phyloP scores from a whole-genome alignment of 2,888 invertebrate genomes.

The Amphipoea lucens region DNA sequence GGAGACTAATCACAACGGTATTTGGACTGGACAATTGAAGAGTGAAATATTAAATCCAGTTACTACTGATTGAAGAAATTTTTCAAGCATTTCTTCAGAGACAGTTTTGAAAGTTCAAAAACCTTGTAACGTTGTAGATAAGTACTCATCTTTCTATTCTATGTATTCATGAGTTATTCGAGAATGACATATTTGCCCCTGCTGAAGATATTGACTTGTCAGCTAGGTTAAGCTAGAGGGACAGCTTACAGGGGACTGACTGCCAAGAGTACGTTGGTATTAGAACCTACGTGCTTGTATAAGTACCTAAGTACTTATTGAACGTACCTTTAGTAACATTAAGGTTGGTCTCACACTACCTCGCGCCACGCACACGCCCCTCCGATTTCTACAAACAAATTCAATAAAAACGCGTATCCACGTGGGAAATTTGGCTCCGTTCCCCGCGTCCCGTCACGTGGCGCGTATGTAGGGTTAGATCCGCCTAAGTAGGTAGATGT shows the following conservation, averaged over 20 bases:
- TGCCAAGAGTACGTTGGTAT: neutral
- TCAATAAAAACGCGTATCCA: too few relatives aligned
- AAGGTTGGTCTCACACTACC: too few relatives aligned
- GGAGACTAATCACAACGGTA: conserved; percentile 84
- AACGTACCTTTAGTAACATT: neutral
- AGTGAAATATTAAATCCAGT: conserved; percentile 54
- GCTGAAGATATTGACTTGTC: neutral
- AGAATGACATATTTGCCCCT: neutral
- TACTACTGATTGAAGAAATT: neutral
- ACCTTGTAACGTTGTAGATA: neutral
- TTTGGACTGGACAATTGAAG: conserved; percentile 68
- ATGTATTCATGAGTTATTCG: neutral
- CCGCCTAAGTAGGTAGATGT: too few relatives aligned
- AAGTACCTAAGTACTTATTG: neutral
- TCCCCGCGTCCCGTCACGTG: too few relatives aligned
- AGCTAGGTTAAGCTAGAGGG: too few relatives aligned
- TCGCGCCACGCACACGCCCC: too few relatives aligned
- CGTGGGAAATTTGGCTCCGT: too few relatives aligned
- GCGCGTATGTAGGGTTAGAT: too few relatives aligned
- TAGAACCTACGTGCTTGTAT: neutral
- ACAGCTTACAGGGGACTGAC: too few relatives aligned
- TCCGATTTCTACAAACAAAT: too few relatives aligned
- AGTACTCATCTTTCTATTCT: neutral
- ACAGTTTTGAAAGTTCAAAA: neutral
- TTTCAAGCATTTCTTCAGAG: neutral